Evolutionary conservation across 2,797 vertebrate genomes (phyloP).

Genomic region (Danio choprae): DNA sequence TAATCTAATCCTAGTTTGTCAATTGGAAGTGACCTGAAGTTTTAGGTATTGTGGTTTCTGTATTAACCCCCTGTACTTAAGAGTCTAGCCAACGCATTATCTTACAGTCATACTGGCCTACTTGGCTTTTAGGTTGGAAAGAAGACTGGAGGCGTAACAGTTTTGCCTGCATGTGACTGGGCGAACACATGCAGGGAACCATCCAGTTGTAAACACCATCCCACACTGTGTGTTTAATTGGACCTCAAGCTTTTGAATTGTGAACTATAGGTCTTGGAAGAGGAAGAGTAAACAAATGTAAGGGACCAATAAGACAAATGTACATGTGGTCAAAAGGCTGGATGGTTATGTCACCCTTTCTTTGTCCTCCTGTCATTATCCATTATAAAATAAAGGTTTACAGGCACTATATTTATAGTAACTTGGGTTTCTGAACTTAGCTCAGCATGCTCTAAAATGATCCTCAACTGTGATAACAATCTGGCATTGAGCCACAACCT

Average conservation of each 20-base stretch:
- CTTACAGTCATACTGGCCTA: slow-evolving; percentile 40
- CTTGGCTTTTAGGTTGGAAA: slow-evolving; percentile 24
- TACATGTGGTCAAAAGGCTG: background rate
- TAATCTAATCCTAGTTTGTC: background rate
- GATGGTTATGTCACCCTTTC: background rate
- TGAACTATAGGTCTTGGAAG: slow-evolving; percentile 58
- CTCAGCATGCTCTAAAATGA: slow-evolving; percentile 2
- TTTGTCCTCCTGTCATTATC: background rate
- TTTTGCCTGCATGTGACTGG: slow-evolving; percentile 30
- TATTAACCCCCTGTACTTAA: slow-evolving; percentile 26
- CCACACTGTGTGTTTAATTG: slow-evolving; percentile 11
- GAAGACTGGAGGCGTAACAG: slow-evolving; percentile 2
- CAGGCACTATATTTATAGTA: slow-evolving; percentile 9
- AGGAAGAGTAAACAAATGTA: slow-evolving; percentile 65
- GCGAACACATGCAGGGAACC: slow-evolving; percentile 26
- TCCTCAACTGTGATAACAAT: slow-evolving; percentile 7
- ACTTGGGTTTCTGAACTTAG: background rate
- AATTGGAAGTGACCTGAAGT: background rate
- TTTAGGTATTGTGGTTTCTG: background rate
- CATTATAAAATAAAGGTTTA: slow-evolving; percentile 1
- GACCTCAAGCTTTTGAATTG: slow-evolving; percentile 1
- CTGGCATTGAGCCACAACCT: slow-evolving; percentile 34
- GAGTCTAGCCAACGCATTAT: slow-evolving; percentile 31
- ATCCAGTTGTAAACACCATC: slow-evolving; percentile 37
- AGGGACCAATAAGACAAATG: background rate